A percentile compares a stretch with the other conserved stretches of the same genome.
phyloP scores from a whole-genome alignment of 2,113 vertebrate genomes.

The Phalacrocorax aristotelis region DNA sequence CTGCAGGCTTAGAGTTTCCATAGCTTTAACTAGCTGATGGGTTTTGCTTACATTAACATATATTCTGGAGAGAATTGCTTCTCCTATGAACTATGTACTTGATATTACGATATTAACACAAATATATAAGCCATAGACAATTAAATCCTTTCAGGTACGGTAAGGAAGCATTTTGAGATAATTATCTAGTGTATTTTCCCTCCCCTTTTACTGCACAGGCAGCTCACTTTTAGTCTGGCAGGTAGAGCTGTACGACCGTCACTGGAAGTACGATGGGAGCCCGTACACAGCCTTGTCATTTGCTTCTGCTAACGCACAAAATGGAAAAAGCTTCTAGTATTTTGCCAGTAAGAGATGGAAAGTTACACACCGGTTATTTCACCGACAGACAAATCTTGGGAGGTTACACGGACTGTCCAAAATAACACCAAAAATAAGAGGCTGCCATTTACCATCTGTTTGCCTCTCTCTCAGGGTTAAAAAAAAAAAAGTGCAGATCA shows the following conservation, averaged over 20 bases:
- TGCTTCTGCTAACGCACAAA: neutral
- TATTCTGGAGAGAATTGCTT: neutral
- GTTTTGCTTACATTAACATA: slow-evolving; percentile 2
- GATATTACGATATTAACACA: neutral
- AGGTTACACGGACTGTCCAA: slow-evolving; percentile 4
- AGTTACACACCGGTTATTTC: neutral
- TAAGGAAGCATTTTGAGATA: neutral
- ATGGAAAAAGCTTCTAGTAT: neutral
- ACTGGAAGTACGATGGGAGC: neutral
- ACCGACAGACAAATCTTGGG: neutral
- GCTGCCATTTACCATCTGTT: slow-evolving; percentile 59
- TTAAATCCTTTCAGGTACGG: neutral
- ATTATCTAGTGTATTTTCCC: neutral
- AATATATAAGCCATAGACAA: neutral
- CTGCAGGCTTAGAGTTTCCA: neutral
- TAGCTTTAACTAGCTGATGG: neutral
- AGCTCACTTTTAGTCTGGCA: neutral
- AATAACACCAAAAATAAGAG: slow-evolving; percentile 11
- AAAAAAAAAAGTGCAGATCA: neutral
- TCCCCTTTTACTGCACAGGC: neutral
- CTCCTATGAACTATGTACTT: neutral
- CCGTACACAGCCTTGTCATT: neutral
- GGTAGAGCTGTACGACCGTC: neutral
- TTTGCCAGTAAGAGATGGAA: neutral
- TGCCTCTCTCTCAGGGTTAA: neutral